Conservation (phyloP, 1,140 invertebrate genomes). For the Chelonus insularis region DNA sequence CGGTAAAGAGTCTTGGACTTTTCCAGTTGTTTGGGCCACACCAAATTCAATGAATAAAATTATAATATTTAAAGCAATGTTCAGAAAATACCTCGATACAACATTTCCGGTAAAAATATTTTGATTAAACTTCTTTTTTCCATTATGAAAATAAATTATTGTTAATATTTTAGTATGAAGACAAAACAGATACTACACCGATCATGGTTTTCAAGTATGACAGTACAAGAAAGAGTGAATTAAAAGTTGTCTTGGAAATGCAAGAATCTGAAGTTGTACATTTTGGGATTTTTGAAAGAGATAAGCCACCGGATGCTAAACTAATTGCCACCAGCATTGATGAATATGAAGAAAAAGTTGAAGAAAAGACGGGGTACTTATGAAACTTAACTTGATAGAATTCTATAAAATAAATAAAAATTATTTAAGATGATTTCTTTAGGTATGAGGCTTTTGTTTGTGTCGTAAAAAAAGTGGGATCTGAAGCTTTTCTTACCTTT, state of each 20-base stretch:
- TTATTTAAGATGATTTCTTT: constrained; percentile 9
- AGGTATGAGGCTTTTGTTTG: constrained; percentile 55
- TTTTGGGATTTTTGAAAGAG: constrained; percentile 54
- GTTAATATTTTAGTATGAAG: constrained; percentile 48
- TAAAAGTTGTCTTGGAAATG: constrained; percentile 49
- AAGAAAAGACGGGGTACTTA: constrained; percentile 48
- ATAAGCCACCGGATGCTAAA: constrained; percentile 52
- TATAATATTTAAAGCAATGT: constrained; percentile 45
- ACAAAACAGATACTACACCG: constrained; percentile 45
- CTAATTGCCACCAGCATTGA: constrained; percentile 48
- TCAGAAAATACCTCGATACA: constrained; percentile 46
- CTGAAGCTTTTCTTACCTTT: constrained; percentile 54
- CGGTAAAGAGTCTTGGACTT: constrained; percentile 43
- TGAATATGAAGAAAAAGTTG: constrained; percentile 44
- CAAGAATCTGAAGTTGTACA: constrained; percentile 49
- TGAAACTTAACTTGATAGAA: neutral
- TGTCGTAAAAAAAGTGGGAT: constrained; percentile 51
- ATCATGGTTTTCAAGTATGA: constrained; percentile 57
- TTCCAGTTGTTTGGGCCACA: constrained; percentile 50
- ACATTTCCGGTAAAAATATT: constrained; percentile 46
- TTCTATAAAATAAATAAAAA: neutral
- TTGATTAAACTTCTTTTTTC: constrained; percentile 5
- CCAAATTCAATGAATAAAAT: constrained; percentile 51
- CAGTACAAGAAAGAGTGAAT: constrained; percentile 49
- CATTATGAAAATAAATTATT: constrained; percentile 5